Percentiles rank a stretch among this genome's conserved stretches.
Conservation (phyloP, 2,113 vertebrate species). For the Oreotrochilus melanogaster region DNA sequence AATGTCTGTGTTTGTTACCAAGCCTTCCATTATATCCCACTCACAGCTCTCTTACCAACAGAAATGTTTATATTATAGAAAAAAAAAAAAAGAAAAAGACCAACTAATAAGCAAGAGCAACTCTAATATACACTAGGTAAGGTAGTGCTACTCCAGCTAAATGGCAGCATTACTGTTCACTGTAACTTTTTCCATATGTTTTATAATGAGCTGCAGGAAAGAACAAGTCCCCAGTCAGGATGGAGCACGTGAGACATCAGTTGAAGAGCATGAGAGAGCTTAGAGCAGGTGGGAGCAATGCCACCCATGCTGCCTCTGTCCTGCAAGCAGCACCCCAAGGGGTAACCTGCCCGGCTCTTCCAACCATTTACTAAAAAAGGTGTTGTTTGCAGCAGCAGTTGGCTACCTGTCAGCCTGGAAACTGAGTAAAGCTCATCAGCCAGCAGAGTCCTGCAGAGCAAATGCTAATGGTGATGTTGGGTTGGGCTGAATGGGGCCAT, state of each 20-base stretch:
- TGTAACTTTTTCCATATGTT: not conserved
- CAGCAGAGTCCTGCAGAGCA: not conserved
- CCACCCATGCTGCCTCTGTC: not conserved
- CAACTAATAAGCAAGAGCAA: not conserved
- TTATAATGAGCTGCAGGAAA: not conserved
- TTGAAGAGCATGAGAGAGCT: rapidly evolving
- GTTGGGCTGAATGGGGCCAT: rapidly evolving
- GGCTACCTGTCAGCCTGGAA: not conserved
- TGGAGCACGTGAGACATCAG: rapidly evolving
- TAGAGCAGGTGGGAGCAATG: not conserved
- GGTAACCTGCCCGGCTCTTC: not conserved
- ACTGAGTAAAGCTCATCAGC: rapidly evolving
- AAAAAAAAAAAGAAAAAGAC: no score
- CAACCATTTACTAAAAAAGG: not conserved
- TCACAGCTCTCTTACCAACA: not conserved
- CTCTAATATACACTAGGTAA: not conserved
- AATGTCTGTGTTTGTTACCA: not conserved
- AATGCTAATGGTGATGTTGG: not conserved
- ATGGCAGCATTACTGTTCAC: not conserved
- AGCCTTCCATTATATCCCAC: not conserved
- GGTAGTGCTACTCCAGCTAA: not conserved
- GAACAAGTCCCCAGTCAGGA: not conserved
- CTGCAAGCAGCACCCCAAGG: not conserved
- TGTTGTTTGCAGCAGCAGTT: not conserved
- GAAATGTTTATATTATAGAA: not conserved